Evolutionary conservation across 2,797 vertebrate species (phyloP).

Genomic region (Falco naumanni): DNA sequence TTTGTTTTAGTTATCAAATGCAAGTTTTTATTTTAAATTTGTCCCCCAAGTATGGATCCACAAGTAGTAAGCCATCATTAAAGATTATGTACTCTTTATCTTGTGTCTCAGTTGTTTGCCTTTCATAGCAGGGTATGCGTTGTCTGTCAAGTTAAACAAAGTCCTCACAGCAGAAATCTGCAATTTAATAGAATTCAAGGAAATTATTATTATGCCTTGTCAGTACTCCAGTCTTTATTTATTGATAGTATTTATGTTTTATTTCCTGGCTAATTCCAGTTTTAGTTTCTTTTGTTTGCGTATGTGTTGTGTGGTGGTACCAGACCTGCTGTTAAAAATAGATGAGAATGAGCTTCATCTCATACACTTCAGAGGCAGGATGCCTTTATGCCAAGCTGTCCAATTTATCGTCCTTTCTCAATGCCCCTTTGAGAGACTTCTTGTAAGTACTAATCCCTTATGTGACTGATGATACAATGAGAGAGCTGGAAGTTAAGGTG

Average conservation of each 20-base stretch:
- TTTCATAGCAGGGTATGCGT: not conserved
- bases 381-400: not conserved
- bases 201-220: not conserved
- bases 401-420: not conserved
- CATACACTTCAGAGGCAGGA: not conserved
- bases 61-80: not conserved
- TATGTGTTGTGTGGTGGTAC: not conserved
- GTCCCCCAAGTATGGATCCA: not conserved
- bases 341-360: not conserved
- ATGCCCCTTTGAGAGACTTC: not conserved
- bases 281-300: not conserved
- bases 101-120: not conserved
- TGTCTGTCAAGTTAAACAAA: not conserved
- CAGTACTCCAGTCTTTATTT: not conserved
- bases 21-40: not conserved
- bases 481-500: not conserved
- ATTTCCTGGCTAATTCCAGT: not conserved
- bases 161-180: not conserved
- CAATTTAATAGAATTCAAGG: not conserved
- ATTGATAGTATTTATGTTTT: not conserved
- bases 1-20: not conserved
- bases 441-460: not conserved
- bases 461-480: not conserved
- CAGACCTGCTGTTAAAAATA: not conserved
- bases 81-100: not conserved